These are phyloP conservation scores for Poeciliopsis prolifica DNA, from an alignment of 2,113 vertebrate genomes.

Conservation along the genomic window DNA sequence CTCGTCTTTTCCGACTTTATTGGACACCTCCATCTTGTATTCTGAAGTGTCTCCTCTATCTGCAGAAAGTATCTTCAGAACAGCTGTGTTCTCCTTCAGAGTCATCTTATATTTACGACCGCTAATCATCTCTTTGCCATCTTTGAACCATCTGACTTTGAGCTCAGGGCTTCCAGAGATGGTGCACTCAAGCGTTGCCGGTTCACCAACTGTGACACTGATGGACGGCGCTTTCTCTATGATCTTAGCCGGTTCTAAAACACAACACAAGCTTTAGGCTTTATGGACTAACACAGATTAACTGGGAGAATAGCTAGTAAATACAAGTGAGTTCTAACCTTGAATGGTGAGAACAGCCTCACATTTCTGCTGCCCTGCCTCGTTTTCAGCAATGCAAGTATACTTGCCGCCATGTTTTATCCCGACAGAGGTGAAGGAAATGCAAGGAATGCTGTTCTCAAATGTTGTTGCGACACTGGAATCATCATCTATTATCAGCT, in stretches of 20 bases:
- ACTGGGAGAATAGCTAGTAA: not conserved
- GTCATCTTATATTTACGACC: slow-evolving; percentile 92
- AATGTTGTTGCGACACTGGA: slow-evolving; percentile 86
- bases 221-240: slow-evolving; percentile 88
- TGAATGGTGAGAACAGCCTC: slow-evolving; percentile 90
- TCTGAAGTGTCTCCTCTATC: slow-evolving; percentile 90
- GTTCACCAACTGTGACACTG: slow-evolving; percentile 91
- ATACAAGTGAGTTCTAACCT: slow-evolving; percentile 82
- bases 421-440: slow-evolving; percentile 86
- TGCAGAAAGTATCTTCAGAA: slow-evolving; percentile 87
- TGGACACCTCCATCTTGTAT: slow-evolving; percentile 91
- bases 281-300: not conserved
- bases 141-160: slow-evolving; percentile 93
- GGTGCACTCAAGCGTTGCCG: slow-evolving; percentile 87
- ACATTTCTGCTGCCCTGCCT: slow-evolving; percentile 92
- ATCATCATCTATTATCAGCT: slow-evolving; percentile 88
- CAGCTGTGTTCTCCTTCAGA: slow-evolving; percentile 88
- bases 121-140: slow-evolving; percentile 85
- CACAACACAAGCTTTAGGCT: slow-evolving; percentile 27
- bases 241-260: slow-evolving; percentile 94
- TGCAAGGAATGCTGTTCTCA: slow-evolving; percentile 82
- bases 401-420: slow-evolving; percentile 87
- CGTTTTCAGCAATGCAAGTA: slow-evolving; percentile 90
- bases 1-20: slow-evolving; percentile 90
- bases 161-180: slow-evolving; percentile 93